phyloP scores from a whole-genome alignment of 1,140 invertebrate genomes.

The Ganaspis sp. region DNA sequence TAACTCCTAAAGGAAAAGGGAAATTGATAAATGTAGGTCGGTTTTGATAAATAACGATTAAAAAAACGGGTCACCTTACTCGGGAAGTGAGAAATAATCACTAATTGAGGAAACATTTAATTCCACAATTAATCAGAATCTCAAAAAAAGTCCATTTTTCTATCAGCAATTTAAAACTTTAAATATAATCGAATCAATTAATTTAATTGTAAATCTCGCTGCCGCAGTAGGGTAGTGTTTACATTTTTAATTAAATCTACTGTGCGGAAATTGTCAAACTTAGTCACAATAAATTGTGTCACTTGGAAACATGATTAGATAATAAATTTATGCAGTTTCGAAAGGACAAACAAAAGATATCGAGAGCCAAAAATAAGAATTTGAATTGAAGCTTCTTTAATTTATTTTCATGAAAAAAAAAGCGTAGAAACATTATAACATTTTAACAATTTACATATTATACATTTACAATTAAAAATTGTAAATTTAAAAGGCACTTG shows the following conservation, averaged over 20 bases:
- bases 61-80: constrained; percentile 37
- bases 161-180: no score
- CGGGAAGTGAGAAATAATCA: not conserved
- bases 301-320: not conserved
- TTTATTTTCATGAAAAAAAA: not conserved
- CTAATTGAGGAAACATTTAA: not conserved
- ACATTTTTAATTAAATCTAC: not conserved
- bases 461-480: no score
- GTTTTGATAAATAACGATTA: constrained; percentile 39
- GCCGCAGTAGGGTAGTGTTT: not conserved
- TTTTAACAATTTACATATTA: no score
- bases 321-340: not conserved
- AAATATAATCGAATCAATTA: no score
- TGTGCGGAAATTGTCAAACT: not conserved
- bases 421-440: not conserved
- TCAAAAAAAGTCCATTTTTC: no score
- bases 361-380: not conserved
- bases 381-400: not conserved
- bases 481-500: no score
- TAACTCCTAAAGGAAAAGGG: not conserved
- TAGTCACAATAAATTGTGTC: not conserved
- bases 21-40: constrained; percentile 42
- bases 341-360: not conserved
- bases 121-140: not conserved
- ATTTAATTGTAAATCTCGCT: not conserved